Evolutionary conservation across 1,140 invertebrate genomes (phyloP), one percentile per base, ranked within the genome.

Genomic region (Pseudoatta argentina): DNA sequence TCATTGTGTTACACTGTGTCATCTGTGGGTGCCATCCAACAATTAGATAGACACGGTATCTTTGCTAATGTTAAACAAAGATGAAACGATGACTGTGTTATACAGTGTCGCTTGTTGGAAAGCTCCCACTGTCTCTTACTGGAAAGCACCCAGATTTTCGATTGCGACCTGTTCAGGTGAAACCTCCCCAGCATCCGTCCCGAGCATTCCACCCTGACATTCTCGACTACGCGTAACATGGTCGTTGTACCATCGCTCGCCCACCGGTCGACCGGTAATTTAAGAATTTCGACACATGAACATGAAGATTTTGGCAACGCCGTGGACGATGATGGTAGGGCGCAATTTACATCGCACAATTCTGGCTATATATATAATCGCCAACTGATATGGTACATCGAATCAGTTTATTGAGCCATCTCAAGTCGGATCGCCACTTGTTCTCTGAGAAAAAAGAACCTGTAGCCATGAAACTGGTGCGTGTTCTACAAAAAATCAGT

Each of bases 351-450:
- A 78, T 82, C 53, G 53, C 79, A 79, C 85, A 79, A 85, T 83
- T 83, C 57, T 67, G 34, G 77, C 87, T 90, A 90, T 90, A 91
- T 91, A 91, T 91, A 91, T 88, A 91, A 48, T 57, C 63, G 53
- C 57, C 83, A 18, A 14, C 30, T 34, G 61, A 27, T 5, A 51
- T 27, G 63, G 51, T 30, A 61, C 27, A 14, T 55, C 18, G 75
- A 69, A 90, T 79, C 89, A 91, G 89, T 91, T 53, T 44, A 34
- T 78, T 86, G 61, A 86, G 75, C 72, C 89, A 83, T 44, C 86
- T 86, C 89, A 76, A 44, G 64, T 71, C 69, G 59, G 48, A 66
- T 64, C n/a, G 21, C 30, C 57, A 83, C 24, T 30, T 83, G 44
- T 69, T 81, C 27, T 16, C 44, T 21, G 30, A 10, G 10, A 75